Conservation (phyloP, 2,797 vertebrate genomes). For the Propithecus perrieri region DNA sequence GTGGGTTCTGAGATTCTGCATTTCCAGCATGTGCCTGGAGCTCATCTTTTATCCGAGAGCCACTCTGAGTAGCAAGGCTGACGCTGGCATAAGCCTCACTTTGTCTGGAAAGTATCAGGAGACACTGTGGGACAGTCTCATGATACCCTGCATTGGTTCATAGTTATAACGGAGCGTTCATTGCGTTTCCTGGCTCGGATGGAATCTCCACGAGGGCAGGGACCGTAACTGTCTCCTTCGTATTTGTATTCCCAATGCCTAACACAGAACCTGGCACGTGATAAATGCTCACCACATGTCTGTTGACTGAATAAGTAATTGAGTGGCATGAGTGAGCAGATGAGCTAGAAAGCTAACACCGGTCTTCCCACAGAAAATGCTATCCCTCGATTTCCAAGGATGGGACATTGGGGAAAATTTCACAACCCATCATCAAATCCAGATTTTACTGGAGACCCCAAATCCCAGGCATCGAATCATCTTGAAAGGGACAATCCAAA, state of each 20-base stretch:
- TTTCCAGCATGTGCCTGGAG: background rate
- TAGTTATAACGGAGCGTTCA: background rate
- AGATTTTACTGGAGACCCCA: background rate
- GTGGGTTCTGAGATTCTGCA: background rate
- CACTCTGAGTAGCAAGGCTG: background rate
- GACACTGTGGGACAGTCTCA: rapidly evolving
- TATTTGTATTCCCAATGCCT: background rate
- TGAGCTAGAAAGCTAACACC: background rate
- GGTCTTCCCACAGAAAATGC: background rate
- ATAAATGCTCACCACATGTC: background rate
- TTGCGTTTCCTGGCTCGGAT: background rate
- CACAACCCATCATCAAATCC: background rate
- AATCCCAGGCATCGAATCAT: background rate
- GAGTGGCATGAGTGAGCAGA: background rate
- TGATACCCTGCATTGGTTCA: background rate
- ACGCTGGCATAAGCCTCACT: background rate
- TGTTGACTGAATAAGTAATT: background rate
- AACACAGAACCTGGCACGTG: background rate
- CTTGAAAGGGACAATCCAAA: background rate
- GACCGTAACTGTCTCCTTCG: background rate
- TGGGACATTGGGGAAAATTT: background rate
- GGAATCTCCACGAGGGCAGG: background rate
- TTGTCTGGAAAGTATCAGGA: background rate
- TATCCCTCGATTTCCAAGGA: background rate
- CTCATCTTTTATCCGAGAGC: background rate